These are phyloP conservation scores for Chlamydotis undulata DNA, from an alignment of 2,113 vertebrate genomes.

Conservation along the genomic window DNA sequence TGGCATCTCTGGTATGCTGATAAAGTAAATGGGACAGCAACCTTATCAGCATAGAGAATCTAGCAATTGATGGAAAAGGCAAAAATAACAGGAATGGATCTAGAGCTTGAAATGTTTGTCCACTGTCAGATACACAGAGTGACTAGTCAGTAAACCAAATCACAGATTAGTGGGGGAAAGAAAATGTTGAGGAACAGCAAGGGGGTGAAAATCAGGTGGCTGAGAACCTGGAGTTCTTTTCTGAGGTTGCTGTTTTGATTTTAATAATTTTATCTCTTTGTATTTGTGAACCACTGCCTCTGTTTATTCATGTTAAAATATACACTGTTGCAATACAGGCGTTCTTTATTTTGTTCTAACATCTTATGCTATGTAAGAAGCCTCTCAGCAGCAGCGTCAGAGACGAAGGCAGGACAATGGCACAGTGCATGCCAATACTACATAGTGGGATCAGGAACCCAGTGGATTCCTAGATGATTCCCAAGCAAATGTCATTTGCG, in stretches of 20 bases:
- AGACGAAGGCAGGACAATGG: background rate
- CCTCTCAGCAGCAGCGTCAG: background rate
- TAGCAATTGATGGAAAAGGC: background rate
- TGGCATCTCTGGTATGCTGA: background rate
- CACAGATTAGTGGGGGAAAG: background rate
- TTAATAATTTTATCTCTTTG: background rate
- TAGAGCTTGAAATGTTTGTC: background rate
- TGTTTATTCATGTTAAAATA: background rate
- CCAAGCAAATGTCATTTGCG: background rate
- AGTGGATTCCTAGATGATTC: background rate
- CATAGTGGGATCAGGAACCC: background rate
- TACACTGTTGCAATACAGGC: fast-evolving
- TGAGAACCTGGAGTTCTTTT: background rate
- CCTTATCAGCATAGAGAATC: background rate
- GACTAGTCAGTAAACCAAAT: background rate
- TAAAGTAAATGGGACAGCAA: background rate
- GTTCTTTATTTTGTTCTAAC: background rate
- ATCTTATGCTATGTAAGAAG: fast-evolving
- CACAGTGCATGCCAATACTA: fast-evolving
- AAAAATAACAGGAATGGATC: background rate
- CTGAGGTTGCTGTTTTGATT: background rate
- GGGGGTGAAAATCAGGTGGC: background rate
- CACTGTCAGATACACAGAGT: background rate
- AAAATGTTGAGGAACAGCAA: background rate
- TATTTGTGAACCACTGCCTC: background rate